These are phyloP conservation scores for Regulus satrapa DNA, from an alignment of 2,113 vertebrate genomes.

Conservation along the genomic window DNA sequence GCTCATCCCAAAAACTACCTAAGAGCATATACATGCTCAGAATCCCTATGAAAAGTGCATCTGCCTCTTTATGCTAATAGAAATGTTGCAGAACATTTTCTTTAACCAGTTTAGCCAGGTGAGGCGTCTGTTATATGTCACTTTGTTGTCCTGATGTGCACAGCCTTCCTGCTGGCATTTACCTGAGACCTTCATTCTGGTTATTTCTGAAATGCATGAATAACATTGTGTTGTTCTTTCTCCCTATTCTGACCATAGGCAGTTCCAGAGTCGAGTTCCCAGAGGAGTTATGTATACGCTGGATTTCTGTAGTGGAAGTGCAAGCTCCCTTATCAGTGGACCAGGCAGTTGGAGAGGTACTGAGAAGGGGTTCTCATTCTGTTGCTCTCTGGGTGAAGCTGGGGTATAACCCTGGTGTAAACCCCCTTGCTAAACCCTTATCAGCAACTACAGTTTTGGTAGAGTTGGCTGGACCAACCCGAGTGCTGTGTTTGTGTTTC, in stretches of 20 bases:
- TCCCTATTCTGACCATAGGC: neutral
- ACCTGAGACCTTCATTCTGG: neutral
- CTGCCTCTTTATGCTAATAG: neutral
- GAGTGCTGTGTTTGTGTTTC: neutral
- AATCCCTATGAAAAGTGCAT: neutral
- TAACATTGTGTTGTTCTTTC: neutral
- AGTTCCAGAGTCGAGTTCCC: neutral
- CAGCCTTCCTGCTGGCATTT: neutral
- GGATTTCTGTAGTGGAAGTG: neutral
- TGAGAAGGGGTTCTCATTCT: neutral
- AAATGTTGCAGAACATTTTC: neutral
- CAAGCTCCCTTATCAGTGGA: neutral
- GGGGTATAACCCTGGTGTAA: neutral
- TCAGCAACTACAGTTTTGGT: neutral
- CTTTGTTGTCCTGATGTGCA: neutral
- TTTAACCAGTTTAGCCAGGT: neutral
- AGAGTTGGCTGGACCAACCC: neutral
- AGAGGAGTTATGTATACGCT: neutral
- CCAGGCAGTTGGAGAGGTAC: neutral
- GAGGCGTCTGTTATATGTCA: fast-evolving
- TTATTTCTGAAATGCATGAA: neutral
- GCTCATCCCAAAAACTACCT: neutral
- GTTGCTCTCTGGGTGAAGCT: neutral
- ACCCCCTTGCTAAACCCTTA: neutral
- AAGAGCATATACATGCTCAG: neutral